Percentiles rank a stretch among this genome's conserved stretches.
phyloP scores from a whole-genome alignment of 2,888 invertebrate species.

The Omphaloscelis lunosa region DNA sequence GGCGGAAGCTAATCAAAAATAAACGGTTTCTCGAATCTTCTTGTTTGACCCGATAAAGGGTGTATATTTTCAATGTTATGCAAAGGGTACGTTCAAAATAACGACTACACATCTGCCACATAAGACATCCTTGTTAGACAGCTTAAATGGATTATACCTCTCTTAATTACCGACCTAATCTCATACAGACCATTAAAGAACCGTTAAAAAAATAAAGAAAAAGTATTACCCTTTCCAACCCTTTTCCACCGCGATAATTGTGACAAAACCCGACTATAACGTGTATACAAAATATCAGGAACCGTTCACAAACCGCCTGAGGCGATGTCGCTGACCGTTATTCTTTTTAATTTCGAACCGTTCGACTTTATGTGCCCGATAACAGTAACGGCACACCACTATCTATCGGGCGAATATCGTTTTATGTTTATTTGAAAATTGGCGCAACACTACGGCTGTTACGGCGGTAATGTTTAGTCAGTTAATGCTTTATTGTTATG shows the following conservation, averaged over 20 bases:
- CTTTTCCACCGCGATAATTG: slow-evolving; percentile 38
- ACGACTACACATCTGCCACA: no score
- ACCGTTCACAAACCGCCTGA: slow-evolving; percentile 58
- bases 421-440: slow-evolving; percentile 81
- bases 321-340: slow-evolving; percentile 74
- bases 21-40: no score
- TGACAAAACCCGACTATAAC: slow-evolving; percentile 34
- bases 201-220: background rate
- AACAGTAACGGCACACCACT: slow-evolving; percentile 66
- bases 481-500: slow-evolving; percentile 21
- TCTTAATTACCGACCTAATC: background rate
- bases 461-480: slow-evolving; percentile 56
- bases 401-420: slow-evolving; percentile 75
- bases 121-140: background rate
- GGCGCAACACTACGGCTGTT: slow-evolving; percentile 58
- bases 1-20: no score
- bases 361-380: slow-evolving; percentile 78
- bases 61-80: no score
- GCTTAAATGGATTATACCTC: background rate
- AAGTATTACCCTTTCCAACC: background rate
- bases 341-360: slow-evolving; percentile 81
- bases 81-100: no score
- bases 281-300: slow-evolving; percentile 61
- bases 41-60: no score
- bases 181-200: background rate